Evolutionary conservation across 2,797 vertebrate genomes (phyloP).

Genomic region (Clarias pachynema): DNA sequence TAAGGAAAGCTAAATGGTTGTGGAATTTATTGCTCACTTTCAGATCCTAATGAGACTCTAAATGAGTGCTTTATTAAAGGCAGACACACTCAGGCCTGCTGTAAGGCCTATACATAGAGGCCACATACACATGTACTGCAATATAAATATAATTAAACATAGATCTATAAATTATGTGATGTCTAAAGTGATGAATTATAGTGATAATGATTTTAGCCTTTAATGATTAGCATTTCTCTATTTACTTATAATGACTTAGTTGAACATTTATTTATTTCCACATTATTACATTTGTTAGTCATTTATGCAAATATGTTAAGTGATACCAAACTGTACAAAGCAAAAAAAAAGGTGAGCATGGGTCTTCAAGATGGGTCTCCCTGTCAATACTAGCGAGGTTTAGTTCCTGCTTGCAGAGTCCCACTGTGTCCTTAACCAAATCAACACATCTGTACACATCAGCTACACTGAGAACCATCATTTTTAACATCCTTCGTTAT

Average conservation of each 20-base stretch:
- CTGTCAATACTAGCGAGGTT: neutral
- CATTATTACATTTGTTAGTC: neutral
- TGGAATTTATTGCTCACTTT: neutral
- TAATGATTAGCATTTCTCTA: neutral
- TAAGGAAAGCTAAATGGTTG: conserved; percentile 2
- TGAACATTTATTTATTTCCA: neutral
- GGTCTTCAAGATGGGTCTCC: neutral
- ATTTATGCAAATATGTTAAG: neutral
- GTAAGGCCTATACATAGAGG: neutral
- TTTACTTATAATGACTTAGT: neutral
- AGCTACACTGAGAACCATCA: neutral
- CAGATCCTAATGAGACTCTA: neutral
- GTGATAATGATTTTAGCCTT: neutral
- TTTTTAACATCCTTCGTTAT: neutral
- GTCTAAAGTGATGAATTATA: neutral
- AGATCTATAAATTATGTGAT: neutral
- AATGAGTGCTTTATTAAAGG: neutral
- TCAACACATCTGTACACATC: neutral
- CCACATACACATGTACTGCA: neutral
- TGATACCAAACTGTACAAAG: neutral
- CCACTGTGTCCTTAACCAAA: neutral
- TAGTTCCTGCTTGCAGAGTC: neutral
- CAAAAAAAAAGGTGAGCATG: neutral
- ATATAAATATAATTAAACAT: neutral
- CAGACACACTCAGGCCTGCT: neutral